A percentile compares a stretch with the other conserved stretches of the same genome.
Evolutionary conservation across 2,888 invertebrate genomes (phyloP).

Genomic region (Drosophila pseudotalamancana): DNA sequence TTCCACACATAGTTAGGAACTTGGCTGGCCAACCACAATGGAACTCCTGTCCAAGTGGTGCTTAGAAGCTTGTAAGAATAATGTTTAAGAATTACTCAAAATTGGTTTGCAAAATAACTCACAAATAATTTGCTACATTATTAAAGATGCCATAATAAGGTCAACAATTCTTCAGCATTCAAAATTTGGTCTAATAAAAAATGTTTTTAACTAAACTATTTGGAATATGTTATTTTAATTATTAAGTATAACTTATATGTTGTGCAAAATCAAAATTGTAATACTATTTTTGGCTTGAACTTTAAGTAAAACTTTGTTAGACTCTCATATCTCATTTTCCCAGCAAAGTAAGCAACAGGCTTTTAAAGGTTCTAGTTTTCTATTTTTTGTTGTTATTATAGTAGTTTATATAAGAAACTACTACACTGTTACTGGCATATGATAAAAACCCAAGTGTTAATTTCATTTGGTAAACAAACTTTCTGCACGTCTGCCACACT

Average conservation of each 20-base stretch:
- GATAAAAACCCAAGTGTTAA: constrained; percentile 36
- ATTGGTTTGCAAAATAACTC: neutral
- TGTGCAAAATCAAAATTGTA: too few species aligned
- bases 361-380: constrained; percentile 14
- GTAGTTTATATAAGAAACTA: too few species aligned
- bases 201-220: too few species aligned
- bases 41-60: neutral
- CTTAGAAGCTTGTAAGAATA: neutral
- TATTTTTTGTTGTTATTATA: constrained; percentile 2
- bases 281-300: too few species aligned
- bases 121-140: too few species aligned
- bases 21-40: constrained; percentile 24
- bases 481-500: constrained; percentile 53
- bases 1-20: constrained; percentile 7
- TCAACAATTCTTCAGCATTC: too few species aligned
- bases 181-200: too few species aligned
- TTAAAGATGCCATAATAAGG: too few species aligned
- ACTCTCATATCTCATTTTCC: neutral
- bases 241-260: too few species aligned
- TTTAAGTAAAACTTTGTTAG: neutral
- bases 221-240: too few species aligned
- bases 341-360: neutral
- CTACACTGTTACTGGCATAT: too few species aligned
- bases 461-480: constrained; percentile 63
- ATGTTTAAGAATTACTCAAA: neutral